Evolutionary conservation across 1,140 invertebrate genomes (phyloP).

Genomic region (Rhopalosiphum maidis): DNA sequence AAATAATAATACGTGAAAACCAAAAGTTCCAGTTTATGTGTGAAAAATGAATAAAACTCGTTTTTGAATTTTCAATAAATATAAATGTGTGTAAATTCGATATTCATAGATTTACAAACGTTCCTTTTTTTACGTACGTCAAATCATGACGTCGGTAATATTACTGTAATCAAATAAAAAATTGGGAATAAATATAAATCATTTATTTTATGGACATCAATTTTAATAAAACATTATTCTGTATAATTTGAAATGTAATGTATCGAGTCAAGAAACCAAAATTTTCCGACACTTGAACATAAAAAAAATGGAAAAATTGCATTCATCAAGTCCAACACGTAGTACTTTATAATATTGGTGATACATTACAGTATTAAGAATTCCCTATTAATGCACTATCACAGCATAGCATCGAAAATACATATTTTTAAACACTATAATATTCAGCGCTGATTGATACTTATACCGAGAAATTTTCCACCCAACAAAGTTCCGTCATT

Average conservation of each 20-base stretch:
- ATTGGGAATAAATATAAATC: not conserved
- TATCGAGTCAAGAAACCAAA: not conserved
- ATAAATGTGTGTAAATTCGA: not conserved
- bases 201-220: not conserved
- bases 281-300: not conserved
- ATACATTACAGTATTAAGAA: not conserved
- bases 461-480: not conserved
- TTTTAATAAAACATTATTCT: not conserved
- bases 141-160: not conserved
- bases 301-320: not conserved
- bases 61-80: not conserved
- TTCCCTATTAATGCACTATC: not conserved
- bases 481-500: not conserved
- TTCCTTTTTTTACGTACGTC: not conserved
- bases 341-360: not conserved
- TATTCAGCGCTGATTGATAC: not conserved
- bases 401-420: not conserved
- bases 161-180: not conserved
- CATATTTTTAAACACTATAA: not conserved
- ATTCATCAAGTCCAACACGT: not conserved
- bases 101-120: not conserved
- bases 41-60: not conserved
- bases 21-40: too few relatives aligned
- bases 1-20: too few relatives aligned
- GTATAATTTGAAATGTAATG: not conserved